Evolutionary conservation across 2,797 vertebrate species (phyloP), one percentile per base, ranked within the genome.

Genomic region (Platyrinchus mystaceus): DNA sequence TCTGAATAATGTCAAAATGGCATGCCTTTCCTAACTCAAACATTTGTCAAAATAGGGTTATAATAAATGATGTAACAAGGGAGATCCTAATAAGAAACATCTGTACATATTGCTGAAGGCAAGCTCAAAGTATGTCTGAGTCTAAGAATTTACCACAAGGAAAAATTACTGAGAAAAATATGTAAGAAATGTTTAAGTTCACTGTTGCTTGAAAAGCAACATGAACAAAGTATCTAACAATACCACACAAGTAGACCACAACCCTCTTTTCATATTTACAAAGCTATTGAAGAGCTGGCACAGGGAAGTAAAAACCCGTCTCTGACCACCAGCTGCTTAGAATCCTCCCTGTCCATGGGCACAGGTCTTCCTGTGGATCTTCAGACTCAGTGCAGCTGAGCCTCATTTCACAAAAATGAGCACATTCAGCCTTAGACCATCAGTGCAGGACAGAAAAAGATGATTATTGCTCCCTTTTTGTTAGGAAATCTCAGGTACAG

Each of bases 71-170:
- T 93, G 90, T 87, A 95, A 94, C 53, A 89, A 79, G 75, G 84
- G 90, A 93, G 47, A 88, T 84, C 43, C 77, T 91, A 96, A 96
- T 85, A 91, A 93, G 93, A 84, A 96, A 91, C 81, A 95, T 81
- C 80, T 89, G 68, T 30, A 75, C 47, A 30, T 46, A 63, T 62
- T 91, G 89, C 95, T 93, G 55, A 95, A 96, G 84, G 91, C 90
- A 91, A 92, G 18, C 52, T 94, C 50, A 63, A 92, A 90, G 37
- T 30, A 76, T 91, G 92, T 94, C 63, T 88, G 63, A 91, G 73
- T 95, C 96, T 96, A 93, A 94, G 81, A 89, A 94, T 93, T 70
- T 87, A 94, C 94, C 84, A 81, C 93, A 87, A 91, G 71, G 49
- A 84, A 92, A 94, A 95, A 93, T 37, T 64, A 74, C 44, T 56